Base-by-base conservation (phyloP, 2,113 vertebrate species). In the Phalacrocorax brasilianus region DNA sequence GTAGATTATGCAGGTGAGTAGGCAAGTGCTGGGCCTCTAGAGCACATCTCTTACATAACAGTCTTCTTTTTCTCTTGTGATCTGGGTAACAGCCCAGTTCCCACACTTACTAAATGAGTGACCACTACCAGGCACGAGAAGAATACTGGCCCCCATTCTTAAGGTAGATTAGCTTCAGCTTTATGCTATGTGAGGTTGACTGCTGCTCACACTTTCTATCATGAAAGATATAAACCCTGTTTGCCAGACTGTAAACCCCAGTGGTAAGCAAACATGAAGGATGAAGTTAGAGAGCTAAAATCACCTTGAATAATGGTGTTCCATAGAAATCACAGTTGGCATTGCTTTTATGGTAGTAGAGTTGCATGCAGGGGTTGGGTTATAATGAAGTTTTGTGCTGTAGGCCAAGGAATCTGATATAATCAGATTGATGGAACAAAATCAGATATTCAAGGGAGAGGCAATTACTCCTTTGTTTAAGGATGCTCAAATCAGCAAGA, bases 381-480 rank as follows among this genome's bases (percentile, higher is more conserved):
- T 63, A 3, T 97, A 95, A 63, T 96, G 92, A 92, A 97, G 88
- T 88, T 97, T 92, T 55, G 96, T 94, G 67, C 87, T 95, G 24
- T 92, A 97, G 42, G 96, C 89, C 72, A 96, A 86, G 65, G 85
- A 73, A 17, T 92, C 62, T 2, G 95, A 56, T 6, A 96, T 95
- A 96, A 98, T 96, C 94, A 92, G 85, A 62, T 9, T 86, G 91
- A 97, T 98, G 92, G 74, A 90, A 58, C 73, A 78, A 81, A 94
- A 87, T 71, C 81, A 95, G 59, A 42, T 75, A 74, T 95, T 92
- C 80, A 53, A 75, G 74, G 74, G 84, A 95, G 70, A 95, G 45
- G 38, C 62, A 96, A 97, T 97, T 97, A 96, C 95, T 97, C 91
- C 92, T 96, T 81, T 58, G 62, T 93, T 95, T 95, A 93, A 93